Evolutionary conservation across 2,797 vertebrate species (phyloP).

Genomic region (Novumbra hubbsi): DNA sequence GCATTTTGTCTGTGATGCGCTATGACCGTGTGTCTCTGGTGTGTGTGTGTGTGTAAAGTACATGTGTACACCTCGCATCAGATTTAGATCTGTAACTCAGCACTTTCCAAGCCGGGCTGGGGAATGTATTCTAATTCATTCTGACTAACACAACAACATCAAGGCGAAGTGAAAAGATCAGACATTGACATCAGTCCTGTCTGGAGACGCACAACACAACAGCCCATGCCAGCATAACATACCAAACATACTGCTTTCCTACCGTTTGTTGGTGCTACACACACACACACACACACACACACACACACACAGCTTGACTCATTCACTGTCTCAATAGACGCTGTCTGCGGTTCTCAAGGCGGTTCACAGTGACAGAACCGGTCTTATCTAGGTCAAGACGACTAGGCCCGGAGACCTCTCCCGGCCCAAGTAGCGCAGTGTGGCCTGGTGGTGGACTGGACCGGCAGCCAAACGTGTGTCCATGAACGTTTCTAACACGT

Average conservation of each 20-base stretch:
- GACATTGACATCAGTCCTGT: neutral
- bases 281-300: neutral
- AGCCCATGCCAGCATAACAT: neutral
- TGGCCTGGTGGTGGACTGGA: neutral
- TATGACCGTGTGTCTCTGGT: neutral
- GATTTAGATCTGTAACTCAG: slow-evolving; percentile 30
- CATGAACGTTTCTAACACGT: neutral
- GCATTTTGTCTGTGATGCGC: neutral
- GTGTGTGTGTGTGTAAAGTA: neutral
- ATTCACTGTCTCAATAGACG: slow-evolving; percentile 65
- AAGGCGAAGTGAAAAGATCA: slow-evolving; percentile 3
- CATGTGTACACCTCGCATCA: neutral
- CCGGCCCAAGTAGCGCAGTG: too few relatives aligned
- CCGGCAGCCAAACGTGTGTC: neutral
- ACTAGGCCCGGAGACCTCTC: slow-evolving; percentile 49
- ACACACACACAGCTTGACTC: neutral
- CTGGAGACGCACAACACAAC: neutral
- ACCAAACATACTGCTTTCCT: neutral
- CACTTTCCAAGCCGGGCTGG: slow-evolving; percentile 20
- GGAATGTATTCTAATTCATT: slow-evolving; percentile 13
- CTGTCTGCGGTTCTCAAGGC: slow-evolving; percentile 64
- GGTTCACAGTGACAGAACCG: slow-evolving; percentile 72
- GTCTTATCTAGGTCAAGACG: slow-evolving; percentile 76
- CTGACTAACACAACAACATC: slow-evolving; percentile 16
- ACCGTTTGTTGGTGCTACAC: neutral